phyloP scores from a whole-genome alignment of 2,888 invertebrate genomes.

The Euphydryas editha region DNA sequence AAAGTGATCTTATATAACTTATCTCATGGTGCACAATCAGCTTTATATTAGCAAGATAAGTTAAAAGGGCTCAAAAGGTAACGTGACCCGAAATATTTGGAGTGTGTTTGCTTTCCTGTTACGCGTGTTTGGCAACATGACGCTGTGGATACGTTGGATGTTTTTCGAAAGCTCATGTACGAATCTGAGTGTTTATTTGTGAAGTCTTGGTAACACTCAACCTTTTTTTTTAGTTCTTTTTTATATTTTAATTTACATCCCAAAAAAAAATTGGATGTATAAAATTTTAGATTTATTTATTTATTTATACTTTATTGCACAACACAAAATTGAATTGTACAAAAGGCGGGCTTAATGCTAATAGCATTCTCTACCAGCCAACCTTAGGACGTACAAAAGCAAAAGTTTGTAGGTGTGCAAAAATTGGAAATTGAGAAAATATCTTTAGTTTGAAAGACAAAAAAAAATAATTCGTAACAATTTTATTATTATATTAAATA shows the following conservation, averaged over 20 bases:
- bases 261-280: neutral
- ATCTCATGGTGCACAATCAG: neutral
- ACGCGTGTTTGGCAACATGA: conserved; percentile 22
- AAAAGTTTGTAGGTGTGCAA: no score
- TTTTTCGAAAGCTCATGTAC: conserved; percentile 7
- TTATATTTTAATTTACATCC: no score
- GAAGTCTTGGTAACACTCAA: neutral
- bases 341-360: no score
- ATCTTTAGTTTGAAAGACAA: no score
- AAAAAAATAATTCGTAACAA: no score
- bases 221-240: neutral
- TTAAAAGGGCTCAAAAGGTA: conserved; percentile 26
- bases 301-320: no score
- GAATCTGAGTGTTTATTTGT: conserved; percentile 9
- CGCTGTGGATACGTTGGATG: conserved; percentile 10
- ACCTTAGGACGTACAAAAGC: no score
- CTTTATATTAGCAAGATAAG: conserved; percentile 18
- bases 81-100: conserved; percentile 29
- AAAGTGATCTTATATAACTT: no score
- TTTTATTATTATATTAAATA: no score
- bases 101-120: conserved; percentile 17
- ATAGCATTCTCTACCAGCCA: no score
- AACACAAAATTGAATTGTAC: no score
- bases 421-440: no score
- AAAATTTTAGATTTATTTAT: neutral